Evolutionary conservation across 2,113 vertebrate species (phyloP).

Genomic region (Bolborhynchus lineola): DNA sequence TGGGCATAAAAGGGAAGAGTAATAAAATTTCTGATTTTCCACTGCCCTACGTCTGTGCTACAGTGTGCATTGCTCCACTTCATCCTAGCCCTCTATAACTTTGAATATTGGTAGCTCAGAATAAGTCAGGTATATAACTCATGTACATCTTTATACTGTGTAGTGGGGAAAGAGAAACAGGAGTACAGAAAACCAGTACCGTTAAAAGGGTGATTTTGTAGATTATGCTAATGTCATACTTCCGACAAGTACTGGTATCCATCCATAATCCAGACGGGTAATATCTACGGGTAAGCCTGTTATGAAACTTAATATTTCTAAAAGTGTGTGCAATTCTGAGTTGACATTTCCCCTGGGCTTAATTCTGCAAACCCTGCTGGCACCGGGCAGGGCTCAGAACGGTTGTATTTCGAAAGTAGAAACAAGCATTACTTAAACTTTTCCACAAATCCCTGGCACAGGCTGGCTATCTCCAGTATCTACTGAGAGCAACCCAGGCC

Average conservation of each 20-base stretch:
- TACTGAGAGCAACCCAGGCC: neutral
- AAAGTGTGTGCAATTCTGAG: neutral
- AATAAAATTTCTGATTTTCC: neutral
- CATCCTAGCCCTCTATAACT: neutral
- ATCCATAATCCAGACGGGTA: neutral
- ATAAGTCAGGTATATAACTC: neutral
- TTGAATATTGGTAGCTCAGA: neutral
- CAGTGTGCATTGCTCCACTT: neutral
- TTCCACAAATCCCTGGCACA: neutral
- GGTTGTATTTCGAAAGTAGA: neutral
- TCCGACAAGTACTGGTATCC: neutral
- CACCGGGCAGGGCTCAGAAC: neutral
- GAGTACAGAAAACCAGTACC: neutral
- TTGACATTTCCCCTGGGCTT: neutral
- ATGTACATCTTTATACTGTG: neutral
- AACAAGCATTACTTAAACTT: neutral
- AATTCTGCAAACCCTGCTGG: conserved; percentile 20
- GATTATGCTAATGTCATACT: neutral
- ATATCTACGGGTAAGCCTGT: neutral
- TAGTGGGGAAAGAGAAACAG: neutral
- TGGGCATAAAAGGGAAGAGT: neutral
- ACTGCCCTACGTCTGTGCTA: neutral
- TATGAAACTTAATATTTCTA: neutral
- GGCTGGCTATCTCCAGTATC: neutral
- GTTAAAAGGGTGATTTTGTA: neutral